Percentiles rank a stretch among this genome's conserved stretches.
phyloP scores from a whole-genome alignment of 2,888 invertebrate genomes.

The Hemistola chrysoprasaria region DNA sequence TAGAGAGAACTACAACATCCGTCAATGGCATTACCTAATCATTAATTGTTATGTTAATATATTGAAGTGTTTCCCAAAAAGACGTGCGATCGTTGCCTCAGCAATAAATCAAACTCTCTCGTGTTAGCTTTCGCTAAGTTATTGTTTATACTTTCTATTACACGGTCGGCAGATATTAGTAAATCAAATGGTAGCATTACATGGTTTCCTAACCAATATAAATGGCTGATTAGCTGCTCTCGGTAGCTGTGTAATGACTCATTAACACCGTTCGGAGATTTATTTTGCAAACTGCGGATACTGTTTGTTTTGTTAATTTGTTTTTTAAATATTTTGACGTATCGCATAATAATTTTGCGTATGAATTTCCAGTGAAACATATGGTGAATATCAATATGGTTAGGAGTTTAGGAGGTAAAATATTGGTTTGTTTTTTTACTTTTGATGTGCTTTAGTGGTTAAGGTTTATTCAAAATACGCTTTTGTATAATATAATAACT shows the following conservation, averaged over 20 bases:
- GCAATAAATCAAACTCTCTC: slow-evolving; percentile 79
- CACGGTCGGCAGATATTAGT: slow-evolving; percentile 44
- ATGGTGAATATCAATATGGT: no score
- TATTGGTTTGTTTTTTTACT: no score
- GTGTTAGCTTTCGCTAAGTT: slow-evolving; percentile 73
- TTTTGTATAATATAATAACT: no score
- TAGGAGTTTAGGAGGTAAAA: no score
- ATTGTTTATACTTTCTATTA: slow-evolving; percentile 81
- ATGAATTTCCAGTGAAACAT: no score
- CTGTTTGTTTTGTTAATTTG: slow-evolving; percentile 27
- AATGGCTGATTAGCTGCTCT: slow-evolving; percentile 45
- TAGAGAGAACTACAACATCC: slow-evolving; percentile 39
- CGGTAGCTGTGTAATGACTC: slow-evolving; percentile 41
- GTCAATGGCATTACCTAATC: slow-evolving; percentile 60
- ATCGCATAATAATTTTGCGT: slow-evolving; percentile 11
- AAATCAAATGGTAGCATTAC: slow-evolving; percentile 68
- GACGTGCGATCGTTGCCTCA: slow-evolving; percentile 54
- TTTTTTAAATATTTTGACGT: slow-evolving; percentile 15
- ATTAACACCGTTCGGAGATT: slow-evolving; percentile 40
- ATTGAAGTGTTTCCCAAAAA: slow-evolving; percentile 73
- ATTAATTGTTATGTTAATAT: slow-evolving; percentile 77
- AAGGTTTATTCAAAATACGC: no score
- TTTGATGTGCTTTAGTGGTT: no score
- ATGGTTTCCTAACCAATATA: slow-evolving; percentile 63
- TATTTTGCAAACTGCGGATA: slow-evolving; percentile 30